Conservation (phyloP, 2,888 invertebrate genomes). For the Gymnocheta viridis region DNA sequence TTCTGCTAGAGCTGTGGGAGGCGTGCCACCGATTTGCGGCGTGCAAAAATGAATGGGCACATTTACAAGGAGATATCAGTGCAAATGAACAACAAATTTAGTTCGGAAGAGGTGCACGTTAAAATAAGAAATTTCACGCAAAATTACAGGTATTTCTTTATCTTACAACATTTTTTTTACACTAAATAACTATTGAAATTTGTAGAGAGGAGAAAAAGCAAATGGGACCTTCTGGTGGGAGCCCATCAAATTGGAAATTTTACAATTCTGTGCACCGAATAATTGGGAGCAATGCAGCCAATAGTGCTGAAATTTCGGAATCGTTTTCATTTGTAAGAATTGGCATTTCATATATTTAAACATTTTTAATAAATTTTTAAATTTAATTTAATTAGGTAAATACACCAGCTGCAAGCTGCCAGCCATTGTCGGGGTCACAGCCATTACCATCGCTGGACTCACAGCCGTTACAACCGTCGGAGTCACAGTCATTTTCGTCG, state of each 20-base stretch:
- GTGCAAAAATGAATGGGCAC: slow-evolving; percentile 40
- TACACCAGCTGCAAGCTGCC: slow-evolving; percentile 20
- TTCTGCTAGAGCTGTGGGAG: slow-evolving; percentile 41
- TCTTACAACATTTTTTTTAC: slow-evolving; percentile 1
- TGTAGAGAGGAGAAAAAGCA: slow-evolving; percentile 32
- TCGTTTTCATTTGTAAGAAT: too few species aligned
- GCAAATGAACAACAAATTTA: slow-evolving; percentile 36
- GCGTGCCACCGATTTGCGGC: slow-evolving; percentile 47
- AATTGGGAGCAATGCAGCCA: slow-evolving; percentile 22
- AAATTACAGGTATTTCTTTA: slow-evolving; percentile 48
- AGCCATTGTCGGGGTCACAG: not conserved
- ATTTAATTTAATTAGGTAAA: slow-evolving; percentile 1
- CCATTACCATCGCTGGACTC: not conserved
- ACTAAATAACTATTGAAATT: not conserved
- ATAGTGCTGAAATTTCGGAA: slow-evolving; percentile 8
- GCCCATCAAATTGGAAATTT: slow-evolving; percentile 30
- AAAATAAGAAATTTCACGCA: slow-evolving; percentile 48
- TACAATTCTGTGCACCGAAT: slow-evolving; percentile 2
- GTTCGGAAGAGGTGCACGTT: too few species aligned
- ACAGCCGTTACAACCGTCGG: too few species aligned
- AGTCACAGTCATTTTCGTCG: too few species aligned
- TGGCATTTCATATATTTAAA: too few species aligned
- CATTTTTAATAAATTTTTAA: too few species aligned
- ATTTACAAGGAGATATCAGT: slow-evolving; percentile 40
- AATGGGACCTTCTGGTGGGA: slow-evolving; percentile 41